Evolutionary conservation across 2,113 vertebrate genomes (phyloP), one percentile per base, ranked within the genome.

Genomic region (Montifringilla adamsi): DNA sequence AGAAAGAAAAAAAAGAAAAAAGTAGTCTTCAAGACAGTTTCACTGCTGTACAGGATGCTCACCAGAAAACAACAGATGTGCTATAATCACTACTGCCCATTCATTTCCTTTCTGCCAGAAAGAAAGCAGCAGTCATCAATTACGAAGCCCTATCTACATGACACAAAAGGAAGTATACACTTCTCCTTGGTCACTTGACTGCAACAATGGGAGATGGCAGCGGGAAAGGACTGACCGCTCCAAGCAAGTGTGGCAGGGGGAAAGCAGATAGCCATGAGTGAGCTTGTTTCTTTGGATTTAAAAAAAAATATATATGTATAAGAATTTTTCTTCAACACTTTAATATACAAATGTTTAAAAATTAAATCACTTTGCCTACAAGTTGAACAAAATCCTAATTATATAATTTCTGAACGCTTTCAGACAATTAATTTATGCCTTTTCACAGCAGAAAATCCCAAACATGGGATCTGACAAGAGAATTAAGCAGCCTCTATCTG

Each of bases 101-200:
- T 97, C 97, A 95, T 93, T 98, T 98, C 98, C 98, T 95, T 89
- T 91, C 74, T 93, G 96, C 90, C 93, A 93, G 76, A 94, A 96
- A 83, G 81, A 75, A 95, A 94, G 96, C 73, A 93, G 88, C 76
- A 55, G 95, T 59, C 81, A 92, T 95, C 83, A 95, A 94, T 96
- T 96, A 96, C 90, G 93, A 94, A 87, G n/a, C 50, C 47, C 4
- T 95, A 97, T 97, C 97, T 97, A 35, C 47, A 52, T 92, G 90
- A 87, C 93, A 91, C 95, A 96, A 96, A 95, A 97, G 96, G 97
- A 98, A 97, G 83, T 22, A 47, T n/a, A 93, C 33, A 91, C 88
- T 97, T 88, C 77, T 94, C 92, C 93, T 91, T 81, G 84, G 87
- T 58, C 95, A 78, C 90, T 92, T 72, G 85, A 68, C 73, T 5